These are phyloP conservation scores for Narcine bancroftii DNA, from an alignment of 2,113 vertebrate genomes.

Conservation along the genomic window DNA sequence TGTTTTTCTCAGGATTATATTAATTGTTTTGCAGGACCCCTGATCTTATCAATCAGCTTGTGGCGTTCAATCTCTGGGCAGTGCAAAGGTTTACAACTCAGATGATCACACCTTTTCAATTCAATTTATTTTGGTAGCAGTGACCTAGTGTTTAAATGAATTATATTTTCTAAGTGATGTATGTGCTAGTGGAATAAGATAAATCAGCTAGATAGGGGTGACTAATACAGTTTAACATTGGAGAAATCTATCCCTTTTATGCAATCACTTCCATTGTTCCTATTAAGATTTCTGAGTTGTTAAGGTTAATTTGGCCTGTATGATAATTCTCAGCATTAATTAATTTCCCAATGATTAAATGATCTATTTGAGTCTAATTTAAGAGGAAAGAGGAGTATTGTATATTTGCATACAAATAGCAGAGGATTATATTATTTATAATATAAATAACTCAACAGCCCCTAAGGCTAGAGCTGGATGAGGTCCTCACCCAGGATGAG, in stretches of 20 bases:
- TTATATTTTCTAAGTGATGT: neutral
- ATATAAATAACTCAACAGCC: too few relatives aligned
- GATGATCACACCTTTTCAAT: neutral
- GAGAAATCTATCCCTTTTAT: neutral
- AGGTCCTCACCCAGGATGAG: too few relatives aligned
- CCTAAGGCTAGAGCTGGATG: too few relatives aligned
- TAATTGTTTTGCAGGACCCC: neutral
- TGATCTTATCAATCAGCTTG: neutral
- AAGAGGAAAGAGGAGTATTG: neutral
- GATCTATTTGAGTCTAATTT: neutral
- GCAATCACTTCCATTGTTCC: neutral
- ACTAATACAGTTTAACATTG: neutral
- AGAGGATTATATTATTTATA: neutral
- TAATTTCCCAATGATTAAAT: slow-evolving; percentile 6
- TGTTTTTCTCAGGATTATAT: too few relatives aligned
- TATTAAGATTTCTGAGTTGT: neutral
- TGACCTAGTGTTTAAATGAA: neutral
- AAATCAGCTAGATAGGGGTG: neutral
- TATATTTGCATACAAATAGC: neutral
- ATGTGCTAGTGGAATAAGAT: neutral
- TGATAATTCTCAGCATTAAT: neutral
- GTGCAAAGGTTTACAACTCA: neutral
- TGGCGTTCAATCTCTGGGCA: neutral
- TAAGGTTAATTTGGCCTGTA: neutral
- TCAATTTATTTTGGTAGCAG: neutral